Evolutionary conservation across 2,888 invertebrate genomes (phyloP).

Genomic region (Drymonia ruficornis): DNA sequence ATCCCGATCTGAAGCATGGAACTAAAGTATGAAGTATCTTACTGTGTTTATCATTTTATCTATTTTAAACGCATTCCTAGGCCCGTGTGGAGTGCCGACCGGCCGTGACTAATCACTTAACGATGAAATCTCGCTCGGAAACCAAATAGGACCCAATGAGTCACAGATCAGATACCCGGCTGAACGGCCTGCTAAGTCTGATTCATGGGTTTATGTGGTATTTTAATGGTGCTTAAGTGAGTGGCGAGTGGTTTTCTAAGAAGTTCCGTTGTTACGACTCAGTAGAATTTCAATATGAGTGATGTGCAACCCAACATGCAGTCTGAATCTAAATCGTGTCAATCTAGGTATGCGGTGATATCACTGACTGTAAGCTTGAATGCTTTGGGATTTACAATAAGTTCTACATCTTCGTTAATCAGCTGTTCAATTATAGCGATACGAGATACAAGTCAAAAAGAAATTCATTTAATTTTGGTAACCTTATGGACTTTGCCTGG

Average conservation of each 20-base stretch:
- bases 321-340: too few species aligned
- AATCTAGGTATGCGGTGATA: too few species aligned
- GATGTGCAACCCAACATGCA: background rate
- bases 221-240: constrained; percentile 17
- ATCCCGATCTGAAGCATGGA: constrained; percentile 8
- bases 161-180: constrained; percentile 49
- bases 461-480: too few species aligned
- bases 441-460: too few species aligned
- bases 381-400: too few species aligned
- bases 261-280: constrained; percentile 13
- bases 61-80: constrained; percentile 40
- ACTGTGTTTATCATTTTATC: constrained; percentile 31
- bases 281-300: constrained; percentile 1
- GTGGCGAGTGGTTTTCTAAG: constrained; percentile 16
- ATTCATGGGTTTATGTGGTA: constrained; percentile 30
- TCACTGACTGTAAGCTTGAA: too few species aligned
- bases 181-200: constrained; percentile 24
- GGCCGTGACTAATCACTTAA: constrained; percentile 50
- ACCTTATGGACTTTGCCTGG: too few species aligned
- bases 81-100: constrained; percentile 27
- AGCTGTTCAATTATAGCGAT: too few species aligned
- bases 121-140: constrained; percentile 48
- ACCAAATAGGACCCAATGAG: constrained; percentile 44
- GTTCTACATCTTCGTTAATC: too few species aligned
- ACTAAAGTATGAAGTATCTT: constrained; percentile 17